Evolutionary conservation across 1,140 invertebrate species (phyloP), one percentile per base, ranked within the genome.

Genomic region (Pogonomyrmex californicus): DNA sequence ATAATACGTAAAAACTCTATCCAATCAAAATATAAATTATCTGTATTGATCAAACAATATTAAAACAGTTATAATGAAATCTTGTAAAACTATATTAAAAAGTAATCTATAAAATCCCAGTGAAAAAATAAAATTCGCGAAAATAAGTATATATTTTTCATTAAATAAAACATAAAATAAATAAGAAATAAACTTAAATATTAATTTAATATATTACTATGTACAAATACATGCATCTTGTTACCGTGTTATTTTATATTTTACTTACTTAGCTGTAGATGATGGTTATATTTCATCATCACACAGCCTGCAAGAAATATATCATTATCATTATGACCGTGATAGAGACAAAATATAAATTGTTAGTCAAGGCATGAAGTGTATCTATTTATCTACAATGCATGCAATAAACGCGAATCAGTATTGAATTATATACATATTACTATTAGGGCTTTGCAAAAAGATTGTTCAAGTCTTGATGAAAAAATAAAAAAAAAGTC

Each of bases 271-370:
- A 93, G 92, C 93, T 94, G 93, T 86, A 93, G 92, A 94, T 94
- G 93, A 94, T 93, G 92, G 91, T 94, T 94, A 93, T 90, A 93
- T 91, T 92, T 94, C 93, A 94, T 94, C 93, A 94, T 94, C 93
- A 94, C 93, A 93, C 93, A 94, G 92, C 91, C 93, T 94, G 93
- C 91, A 94, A 94, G 88, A 94, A 93, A 94, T 76, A 85, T 87
- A 91, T 63, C 36, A 88, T 90, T 78, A 68, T 88, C 58, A 90
- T 88, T 91, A 91, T 38, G 30, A 77, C 86, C 66, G 73, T 47
- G 36, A 17, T 91, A 78, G 23, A 83, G 58, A 58, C 38, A 17
- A 60, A 62, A 1, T 70, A 33, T 36, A 51, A 33, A 14, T 14
- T 79, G 12, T 81, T 56, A 79, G 23, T 56, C 1, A 23, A 5